These are phyloP conservation scores for Ormyrus labotus DNA, from an alignment of 2,888 invertebrate species.

Conservation along the genomic window DNA sequence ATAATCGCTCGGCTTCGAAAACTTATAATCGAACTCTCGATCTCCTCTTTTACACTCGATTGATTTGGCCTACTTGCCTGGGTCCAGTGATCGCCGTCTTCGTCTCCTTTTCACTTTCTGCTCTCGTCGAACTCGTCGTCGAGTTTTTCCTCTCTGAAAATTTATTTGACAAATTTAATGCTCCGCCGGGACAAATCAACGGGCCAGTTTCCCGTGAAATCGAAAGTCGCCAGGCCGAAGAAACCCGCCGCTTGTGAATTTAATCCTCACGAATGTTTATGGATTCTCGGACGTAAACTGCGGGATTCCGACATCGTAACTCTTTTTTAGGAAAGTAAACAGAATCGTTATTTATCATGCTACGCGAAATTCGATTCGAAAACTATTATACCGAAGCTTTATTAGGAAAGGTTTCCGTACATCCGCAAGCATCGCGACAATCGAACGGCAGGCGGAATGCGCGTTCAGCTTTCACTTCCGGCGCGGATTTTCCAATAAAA, in stretches of 20 bases:
- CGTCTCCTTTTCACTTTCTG: constrained; percentile 71
- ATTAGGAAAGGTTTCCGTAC: not conserved
- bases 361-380: not conserved
- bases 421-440: constrained; percentile 38
- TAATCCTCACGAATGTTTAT: too few relatives aligned
- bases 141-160: constrained; percentile 69
- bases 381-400: not conserved
- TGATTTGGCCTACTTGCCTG: constrained; percentile 68
- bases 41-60: constrained; percentile 57
- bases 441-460: constrained; percentile 17
- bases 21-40: constrained; percentile 59
- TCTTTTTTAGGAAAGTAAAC: too few relatives aligned
- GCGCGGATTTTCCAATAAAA: constrained; percentile 48
- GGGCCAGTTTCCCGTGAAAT: too few relatives aligned
- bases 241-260: too few relatives aligned
- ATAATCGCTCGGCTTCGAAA: constrained; percentile 42
- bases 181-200: too few relatives aligned
- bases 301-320: too few relatives aligned
- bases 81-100: constrained; percentile 66
- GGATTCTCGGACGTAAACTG: too few relatives aligned
- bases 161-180: not conserved
- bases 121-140: constrained; percentile 62
- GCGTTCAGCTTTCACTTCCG: constrained; percentile 55
- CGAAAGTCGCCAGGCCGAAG: too few relatives aligned
- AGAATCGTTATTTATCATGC: too few relatives aligned